A percentile compares a stretch with the other conserved stretches of the same genome.
These are phyloP conservation scores for Zelleria hepariella DNA, from an alignment of 2,888 invertebrate species.

Conservation along the genomic window DNA sequence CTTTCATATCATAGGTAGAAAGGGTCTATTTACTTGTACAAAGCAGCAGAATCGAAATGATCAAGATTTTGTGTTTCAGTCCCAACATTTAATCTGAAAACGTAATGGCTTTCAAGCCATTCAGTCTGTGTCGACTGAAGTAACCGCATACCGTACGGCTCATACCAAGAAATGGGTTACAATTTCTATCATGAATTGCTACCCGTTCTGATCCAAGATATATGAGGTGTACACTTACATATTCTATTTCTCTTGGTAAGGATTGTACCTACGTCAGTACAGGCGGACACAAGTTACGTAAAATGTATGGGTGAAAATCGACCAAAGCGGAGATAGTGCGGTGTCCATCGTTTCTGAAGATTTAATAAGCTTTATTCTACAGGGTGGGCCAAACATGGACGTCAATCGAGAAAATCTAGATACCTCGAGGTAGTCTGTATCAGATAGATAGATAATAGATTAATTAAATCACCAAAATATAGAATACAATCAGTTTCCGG, in stretches of 20 bases:
- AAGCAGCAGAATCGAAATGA: background rate
- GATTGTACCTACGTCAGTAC: background rate
- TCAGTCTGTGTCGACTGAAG: background rate
- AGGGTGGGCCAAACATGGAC: too few relatives aligned
- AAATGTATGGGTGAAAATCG: too few relatives aligned
- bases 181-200: background rate
- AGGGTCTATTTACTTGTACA: too few relatives aligned
- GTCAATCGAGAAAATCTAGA: too few relatives aligned
- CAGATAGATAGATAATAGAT: too few relatives aligned
- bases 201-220: constrained; percentile 36
- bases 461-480: too few relatives aligned
- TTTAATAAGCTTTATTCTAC: too few relatives aligned
- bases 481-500: too few relatives aligned
- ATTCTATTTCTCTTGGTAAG: constrained; percentile 46
- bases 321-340: too few relatives aligned
- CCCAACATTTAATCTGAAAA: background rate
- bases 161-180: background rate
- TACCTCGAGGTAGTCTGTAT: too few relatives aligned
- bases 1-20: too few relatives aligned
- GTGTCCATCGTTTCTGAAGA: too few relatives aligned
- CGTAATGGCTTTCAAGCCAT: background rate
- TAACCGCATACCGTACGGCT: background rate
- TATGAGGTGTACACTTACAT: constrained; percentile 51
- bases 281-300: background rate
- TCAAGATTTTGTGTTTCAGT: background rate